phyloP scores from a whole-genome alignment of 2,113 vertebrate genomes.

The Brevimyrus niger region DNA sequence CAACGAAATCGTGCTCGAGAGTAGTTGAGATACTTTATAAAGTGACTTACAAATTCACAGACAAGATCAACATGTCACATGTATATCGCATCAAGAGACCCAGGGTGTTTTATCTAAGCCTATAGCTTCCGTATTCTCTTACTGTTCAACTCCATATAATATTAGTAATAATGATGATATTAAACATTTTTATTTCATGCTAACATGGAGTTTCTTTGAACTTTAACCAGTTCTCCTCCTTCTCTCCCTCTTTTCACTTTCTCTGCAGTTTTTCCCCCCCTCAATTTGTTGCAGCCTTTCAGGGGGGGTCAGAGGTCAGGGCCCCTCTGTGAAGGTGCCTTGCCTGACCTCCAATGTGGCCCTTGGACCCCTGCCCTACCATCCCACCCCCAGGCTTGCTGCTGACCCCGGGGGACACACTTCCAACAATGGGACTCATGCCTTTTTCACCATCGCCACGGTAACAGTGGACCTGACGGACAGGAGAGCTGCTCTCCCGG shows the following conservation, averaged over 20 bases:
- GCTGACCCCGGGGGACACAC: slow-evolving; percentile 70
- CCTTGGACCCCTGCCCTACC: neutral
- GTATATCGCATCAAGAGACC: neutral
- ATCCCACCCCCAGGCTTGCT: slow-evolving; percentile 54
- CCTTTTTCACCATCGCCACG: slow-evolving; percentile 73
- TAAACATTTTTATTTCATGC: neutral
- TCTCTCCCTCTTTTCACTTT: neutral
- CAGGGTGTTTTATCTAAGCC: neutral
- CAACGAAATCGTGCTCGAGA: neutral
- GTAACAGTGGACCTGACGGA: slow-evolving; percentile 71
- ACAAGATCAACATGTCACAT: neutral
- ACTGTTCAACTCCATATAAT: neutral
- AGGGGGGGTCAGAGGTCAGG: slow-evolving; percentile 74
- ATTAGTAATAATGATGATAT: neutral
- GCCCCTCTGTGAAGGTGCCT: slow-evolving; percentile 65
- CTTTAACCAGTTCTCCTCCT: neutral
- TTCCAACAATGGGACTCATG: slow-evolving; percentile 84
- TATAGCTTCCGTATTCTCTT: neutral
- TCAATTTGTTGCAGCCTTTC: slow-evolving; percentile 80
- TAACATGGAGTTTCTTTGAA: neutral
- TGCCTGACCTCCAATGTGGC: slow-evolving; percentile 51
- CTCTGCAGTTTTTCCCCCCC: slow-evolving; percentile 46
- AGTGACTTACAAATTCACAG: neutral
- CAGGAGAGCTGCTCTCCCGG: slow-evolving; percentile 49
- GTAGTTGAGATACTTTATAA: neutral